These are phyloP conservation scores for Onthophagus sagittarius DNA, from an alignment of 2,888 invertebrate species.

Conservation along the genomic window DNA sequence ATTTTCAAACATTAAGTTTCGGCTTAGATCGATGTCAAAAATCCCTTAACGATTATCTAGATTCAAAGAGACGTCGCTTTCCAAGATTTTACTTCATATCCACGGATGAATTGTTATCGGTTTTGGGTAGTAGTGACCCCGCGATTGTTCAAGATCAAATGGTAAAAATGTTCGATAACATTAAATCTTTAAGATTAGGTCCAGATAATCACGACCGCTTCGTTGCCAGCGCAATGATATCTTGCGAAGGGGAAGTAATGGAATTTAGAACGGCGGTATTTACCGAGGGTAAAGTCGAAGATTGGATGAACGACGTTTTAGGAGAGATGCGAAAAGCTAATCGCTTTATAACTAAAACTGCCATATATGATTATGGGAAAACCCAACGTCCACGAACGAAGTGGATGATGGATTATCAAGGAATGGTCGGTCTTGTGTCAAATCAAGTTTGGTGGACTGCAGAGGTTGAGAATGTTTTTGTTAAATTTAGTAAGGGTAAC, in stretches of 20 bases:
- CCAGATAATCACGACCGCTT: conserved; percentile 63
- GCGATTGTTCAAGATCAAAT: conserved; percentile 87
- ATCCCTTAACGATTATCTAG: conserved; percentile 85
- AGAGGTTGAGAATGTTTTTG: conserved; percentile 88
- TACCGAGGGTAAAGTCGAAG: conserved; percentile 81
- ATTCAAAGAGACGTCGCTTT: conserved; percentile 81
- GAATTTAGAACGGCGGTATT: conserved; percentile 68
- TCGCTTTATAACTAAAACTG: conserved; percentile 79
- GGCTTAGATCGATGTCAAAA: conserved; percentile 89
- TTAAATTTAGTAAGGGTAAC: conserved; percentile 65
- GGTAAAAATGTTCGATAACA: conserved; percentile 94
- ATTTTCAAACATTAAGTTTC: conserved; percentile 67
- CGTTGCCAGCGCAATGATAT: conserved; percentile 78
- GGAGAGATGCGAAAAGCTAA: conserved; percentile 82
- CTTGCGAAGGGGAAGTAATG: conserved; percentile 85
- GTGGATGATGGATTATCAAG: conserved; percentile 88
- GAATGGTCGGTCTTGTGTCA: conserved; percentile 60
- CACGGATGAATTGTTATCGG: conserved; percentile 85
- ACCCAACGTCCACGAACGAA: conserved; percentile 65
- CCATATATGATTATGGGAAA: conserved; percentile 82
- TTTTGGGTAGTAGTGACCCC: conserved; percentile 82
- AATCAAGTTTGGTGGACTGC: conserved; percentile 96
- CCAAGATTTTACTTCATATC: conserved; percentile 93
- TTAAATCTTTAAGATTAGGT: conserved; percentile 61
- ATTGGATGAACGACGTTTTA: conserved; percentile 87